Base-by-base conservation (phyloP, 2,113 vertebrate genomes). In the Centrocercus urophasianus region DNA sequence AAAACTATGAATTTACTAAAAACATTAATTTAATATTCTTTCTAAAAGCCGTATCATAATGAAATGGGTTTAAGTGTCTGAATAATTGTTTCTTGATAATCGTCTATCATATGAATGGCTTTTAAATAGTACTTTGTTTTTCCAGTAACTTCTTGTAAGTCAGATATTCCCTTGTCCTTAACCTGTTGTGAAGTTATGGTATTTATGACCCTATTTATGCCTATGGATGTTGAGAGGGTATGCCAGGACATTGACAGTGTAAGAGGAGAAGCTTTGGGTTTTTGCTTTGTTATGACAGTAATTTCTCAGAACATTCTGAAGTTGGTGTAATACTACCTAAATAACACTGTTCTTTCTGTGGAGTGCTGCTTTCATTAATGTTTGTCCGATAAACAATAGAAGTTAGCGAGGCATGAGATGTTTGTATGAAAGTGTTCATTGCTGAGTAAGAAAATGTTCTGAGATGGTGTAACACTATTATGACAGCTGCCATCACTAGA, bases 361-460 rank as follows among this genome's bases (percentile, higher is more conserved):
- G 38, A 70, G 85, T 2, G 1, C 4, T 57, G 69, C 18, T 6
- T 71, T 94, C 75, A 47, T 80, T 77, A 89, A 36, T 5, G 38
- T 61, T 75, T 54, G 20, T 42, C 67, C 84, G 78, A 36, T 72
- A 83, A 91, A 88, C 32, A 83, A 36, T 69, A 79, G 84, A 75
- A 87, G 27, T 43, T 74, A 43, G 1, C 48, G 32, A 56, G 54
- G 78, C 76, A 8, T 25, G 13, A 89, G 95, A 74, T 24, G 3
- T 60, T 60, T 47, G 34, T 64, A 34, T 30, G 54, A 61, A 83
- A 30, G 21, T 86, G 61, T 22, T 96, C 27, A 9, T 74, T 90
- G 47, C 67, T 83, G 94, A 72, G 79, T 36, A 83, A 88, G 92
- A 74, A 47, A 81, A 56, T 34, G 30, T 60, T 88, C 76, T 83